Evolutionary conservation across 2,888 invertebrate genomes (phyloP).

Genomic region (Tipula confusa): DNA sequence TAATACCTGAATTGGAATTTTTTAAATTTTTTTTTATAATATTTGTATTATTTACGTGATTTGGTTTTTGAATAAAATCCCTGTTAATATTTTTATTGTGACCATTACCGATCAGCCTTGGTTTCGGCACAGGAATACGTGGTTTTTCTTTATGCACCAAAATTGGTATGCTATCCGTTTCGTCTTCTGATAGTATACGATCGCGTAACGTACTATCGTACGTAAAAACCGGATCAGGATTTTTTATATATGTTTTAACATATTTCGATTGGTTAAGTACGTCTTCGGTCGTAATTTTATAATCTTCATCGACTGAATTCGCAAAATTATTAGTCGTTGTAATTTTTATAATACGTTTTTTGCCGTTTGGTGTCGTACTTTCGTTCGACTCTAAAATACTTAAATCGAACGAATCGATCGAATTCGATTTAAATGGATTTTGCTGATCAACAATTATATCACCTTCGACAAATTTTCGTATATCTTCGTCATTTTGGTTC

Average conservation of each 20-base stretch:
- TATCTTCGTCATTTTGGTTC: constrained; percentile 44
- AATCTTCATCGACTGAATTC: constrained; percentile 39
- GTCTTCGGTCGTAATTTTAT: constrained; percentile 48
- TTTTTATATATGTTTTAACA: constrained; percentile 50
- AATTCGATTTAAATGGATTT: constrained; percentile 46
- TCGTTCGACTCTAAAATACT: background rate
- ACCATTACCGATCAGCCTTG: background rate
- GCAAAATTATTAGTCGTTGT: background rate
- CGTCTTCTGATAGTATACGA: constrained; percentile 45
- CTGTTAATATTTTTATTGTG: constrained; percentile 38
- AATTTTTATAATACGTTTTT: background rate
- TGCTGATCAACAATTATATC: constrained; percentile 48
- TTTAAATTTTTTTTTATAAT: constrained; percentile 36
- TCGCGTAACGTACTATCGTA: constrained; percentile 48
- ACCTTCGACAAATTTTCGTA: constrained; percentile 47
- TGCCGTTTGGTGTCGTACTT: background rate
- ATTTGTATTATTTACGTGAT: constrained; percentile 4
- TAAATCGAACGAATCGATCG: constrained; percentile 28
- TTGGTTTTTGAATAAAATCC: constrained; percentile 27
- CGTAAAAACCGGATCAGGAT: constrained; percentile 49
- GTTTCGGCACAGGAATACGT: background rate
- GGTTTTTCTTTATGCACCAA: background rate
- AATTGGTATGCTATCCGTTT: background rate
- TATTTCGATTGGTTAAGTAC: constrained; percentile 50
- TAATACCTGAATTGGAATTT: constrained; percentile 42